Conservation (phyloP, 2,113 vertebrate species). For the Mus musculus region GRCm39 chr5:42496501-42497000, state of each 20-base stretch:
- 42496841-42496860: not conserved
- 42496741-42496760: not conserved
- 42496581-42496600: not conserved
- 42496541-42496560: not conserved
- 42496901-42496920: not conserved
- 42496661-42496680: not conserved
- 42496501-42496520: not conserved
- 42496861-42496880: not conserved
- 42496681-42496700: not conserved
- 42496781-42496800: not conserved
- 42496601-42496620: not conserved
- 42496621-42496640: not conserved
- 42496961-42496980: constrained; percentile 13
- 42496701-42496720: not conserved
- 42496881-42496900: constrained; percentile 26
- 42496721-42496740: not conserved
- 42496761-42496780: not conserved
- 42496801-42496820: not conserved
- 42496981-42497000: not conserved
- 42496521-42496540: not conserved
- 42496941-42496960: not conserved
- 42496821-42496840: not conserved
- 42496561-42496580: not conserved
- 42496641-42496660: not conserved
- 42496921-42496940: not conserved